Evolutionary conservation across 2,888 invertebrate genomes (phyloP).

Genomic region (Mesochorus sp.): DNA sequence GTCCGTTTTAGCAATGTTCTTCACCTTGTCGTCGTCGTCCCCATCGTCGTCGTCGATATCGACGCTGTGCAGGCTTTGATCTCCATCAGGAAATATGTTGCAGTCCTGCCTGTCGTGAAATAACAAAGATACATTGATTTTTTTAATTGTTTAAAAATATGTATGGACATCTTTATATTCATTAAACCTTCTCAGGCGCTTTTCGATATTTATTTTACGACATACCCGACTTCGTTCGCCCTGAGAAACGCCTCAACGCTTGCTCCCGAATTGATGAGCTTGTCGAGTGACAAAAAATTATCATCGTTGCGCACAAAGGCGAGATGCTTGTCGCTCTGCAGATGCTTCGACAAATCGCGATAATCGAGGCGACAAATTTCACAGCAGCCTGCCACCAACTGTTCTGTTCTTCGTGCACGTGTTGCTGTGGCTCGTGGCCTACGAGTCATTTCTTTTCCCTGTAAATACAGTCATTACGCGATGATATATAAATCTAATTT

Average conservation of each 20-base stretch:
- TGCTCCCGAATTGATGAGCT: conserved; percentile 87
- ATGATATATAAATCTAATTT: too few species aligned
- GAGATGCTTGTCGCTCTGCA: conserved; percentile 89
- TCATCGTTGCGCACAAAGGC: conserved; percentile 89
- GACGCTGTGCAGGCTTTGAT: conserved; percentile 73
- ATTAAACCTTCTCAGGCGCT: neutral
- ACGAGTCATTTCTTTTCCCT: conserved; percentile 82
- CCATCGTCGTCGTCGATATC: conserved; percentile 72
- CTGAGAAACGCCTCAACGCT: conserved; percentile 88
- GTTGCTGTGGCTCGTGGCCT: conserved; percentile 79
- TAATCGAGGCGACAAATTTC: conserved; percentile 92
- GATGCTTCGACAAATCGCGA: conserved; percentile 87
- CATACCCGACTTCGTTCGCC: conserved; percentile 79
- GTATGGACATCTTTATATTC: neutral
- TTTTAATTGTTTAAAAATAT: neutral
- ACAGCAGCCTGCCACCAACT: conserved; percentile 86
- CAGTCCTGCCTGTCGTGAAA: conserved; percentile 74
- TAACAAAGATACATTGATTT: conserved; percentile 16
- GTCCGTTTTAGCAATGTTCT: conserved; percentile 69
- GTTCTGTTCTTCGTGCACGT: conserved; percentile 79
- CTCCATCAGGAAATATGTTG: conserved; percentile 74
- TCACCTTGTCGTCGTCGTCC: conserved; percentile 71
- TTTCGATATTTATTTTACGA: conserved; percentile 13
- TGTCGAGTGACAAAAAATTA: conserved; percentile 90
- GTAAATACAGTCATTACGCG: neutral